phyloP scores from a whole-genome alignment of 1,140 invertebrate genomes.

The Neuroterus valhalla region DNA sequence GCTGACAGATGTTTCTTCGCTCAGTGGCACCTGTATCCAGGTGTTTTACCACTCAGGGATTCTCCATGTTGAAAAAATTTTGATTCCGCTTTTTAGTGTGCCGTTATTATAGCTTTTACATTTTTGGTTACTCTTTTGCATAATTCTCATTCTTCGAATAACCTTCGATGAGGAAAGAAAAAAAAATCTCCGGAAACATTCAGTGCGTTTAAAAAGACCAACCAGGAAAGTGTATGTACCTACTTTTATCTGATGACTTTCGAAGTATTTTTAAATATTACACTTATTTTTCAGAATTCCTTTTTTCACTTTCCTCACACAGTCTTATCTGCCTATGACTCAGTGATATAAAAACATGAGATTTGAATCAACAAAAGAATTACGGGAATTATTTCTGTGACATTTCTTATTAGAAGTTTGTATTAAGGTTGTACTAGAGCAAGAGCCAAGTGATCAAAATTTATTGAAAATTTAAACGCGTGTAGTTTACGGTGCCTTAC shows the following conservation, averaged over 20 bases:
- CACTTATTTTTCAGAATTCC: neutral
- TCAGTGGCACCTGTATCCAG: conserved; percentile 64
- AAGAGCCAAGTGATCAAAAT: too few relatives aligned
- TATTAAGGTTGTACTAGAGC: too few relatives aligned
- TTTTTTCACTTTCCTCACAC: neutral
- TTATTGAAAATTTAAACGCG: too few relatives aligned
- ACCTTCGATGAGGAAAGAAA: neutral
- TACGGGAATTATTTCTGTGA: neutral
- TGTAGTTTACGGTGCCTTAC: too few relatives aligned
- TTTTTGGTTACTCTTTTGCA: conserved; percentile 8
- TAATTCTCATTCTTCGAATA: neutral
- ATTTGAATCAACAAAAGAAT: conserved; percentile 6
- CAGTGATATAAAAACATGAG: neutral
- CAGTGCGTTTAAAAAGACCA: neutral
- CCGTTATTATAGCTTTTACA: neutral
- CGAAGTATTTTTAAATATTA: too few relatives aligned
- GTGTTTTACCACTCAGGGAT: conserved; percentile 46
- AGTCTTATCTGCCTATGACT: neutral
- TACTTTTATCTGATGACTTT: too few relatives aligned
- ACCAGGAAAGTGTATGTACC: neutral
- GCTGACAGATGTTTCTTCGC: conserved; percentile 60
- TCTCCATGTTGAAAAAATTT: conserved; percentile 30
- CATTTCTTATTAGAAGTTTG: neutral
- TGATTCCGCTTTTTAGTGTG: conserved; percentile 31
- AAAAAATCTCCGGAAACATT: neutral